These are phyloP conservation scores for Allophyes oxyacanthae DNA, from an alignment of 2,888 invertebrate genomes.

Conservation along the genomic window DNA sequence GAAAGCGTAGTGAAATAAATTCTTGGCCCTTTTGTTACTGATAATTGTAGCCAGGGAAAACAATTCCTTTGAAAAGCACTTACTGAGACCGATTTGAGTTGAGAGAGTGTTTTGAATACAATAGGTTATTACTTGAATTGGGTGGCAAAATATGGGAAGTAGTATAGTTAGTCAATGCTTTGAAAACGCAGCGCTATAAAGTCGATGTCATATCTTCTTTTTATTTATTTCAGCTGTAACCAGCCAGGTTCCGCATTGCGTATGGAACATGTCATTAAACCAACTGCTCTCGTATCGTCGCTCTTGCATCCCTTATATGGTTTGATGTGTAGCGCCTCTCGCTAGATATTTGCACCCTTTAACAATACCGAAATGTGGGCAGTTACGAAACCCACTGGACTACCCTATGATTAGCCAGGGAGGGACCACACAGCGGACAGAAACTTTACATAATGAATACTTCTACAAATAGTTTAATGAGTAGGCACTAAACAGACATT, in stretches of 20 bases:
- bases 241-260: too few species aligned
- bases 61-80: constrained; percentile 5
- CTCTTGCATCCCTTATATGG: too few species aligned
- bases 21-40: constrained; percentile 19
- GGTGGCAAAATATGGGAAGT: too few species aligned
- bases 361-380: too few species aligned
- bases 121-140: too few species aligned
- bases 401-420: not conserved
- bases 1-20: constrained; percentile 35
- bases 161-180: not conserved
- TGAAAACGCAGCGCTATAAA: not conserved
- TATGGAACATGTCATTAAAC: too few species aligned
- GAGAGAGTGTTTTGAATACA: too few species aligned
- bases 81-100: not conserved
- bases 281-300: too few species aligned
- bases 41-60: constrained; percentile 18
- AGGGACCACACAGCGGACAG: constrained; percentile 13
- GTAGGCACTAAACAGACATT: constrained; percentile 14
- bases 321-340: too few species aligned
- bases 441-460: constrained; percentile 11
- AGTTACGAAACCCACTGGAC: too few species aligned
- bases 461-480: constrained; percentile 23
- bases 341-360: too few species aligned
- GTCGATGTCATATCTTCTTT: not conserved
- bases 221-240: not conserved